Evolutionary conservation across 1,140 invertebrate genomes (phyloP).

Genomic region (Conus ventricosus): DNA sequence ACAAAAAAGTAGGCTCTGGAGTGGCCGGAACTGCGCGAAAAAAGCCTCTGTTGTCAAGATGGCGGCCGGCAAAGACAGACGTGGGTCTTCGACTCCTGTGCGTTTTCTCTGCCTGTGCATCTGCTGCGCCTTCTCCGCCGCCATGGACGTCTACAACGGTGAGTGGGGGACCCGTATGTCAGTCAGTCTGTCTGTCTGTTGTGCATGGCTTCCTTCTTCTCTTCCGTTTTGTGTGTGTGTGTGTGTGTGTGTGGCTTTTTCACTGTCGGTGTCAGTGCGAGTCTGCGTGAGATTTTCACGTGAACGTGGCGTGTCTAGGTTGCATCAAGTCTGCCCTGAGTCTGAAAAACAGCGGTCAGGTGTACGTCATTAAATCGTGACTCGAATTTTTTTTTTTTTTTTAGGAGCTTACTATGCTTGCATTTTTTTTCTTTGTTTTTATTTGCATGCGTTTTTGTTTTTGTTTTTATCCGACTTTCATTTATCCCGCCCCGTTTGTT

Average conservation of each 20-base stretch:
- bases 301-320: too few relatives aligned
- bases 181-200: too few relatives aligned
- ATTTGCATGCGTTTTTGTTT: too few relatives aligned
- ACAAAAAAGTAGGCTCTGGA: constrained; percentile 20
- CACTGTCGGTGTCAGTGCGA: not conserved
- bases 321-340: too few relatives aligned
- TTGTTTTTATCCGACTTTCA: too few relatives aligned
- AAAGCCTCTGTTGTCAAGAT: constrained; percentile 26
- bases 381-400: too few relatives aligned
- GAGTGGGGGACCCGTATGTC: not conserved
- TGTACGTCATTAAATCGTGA: too few relatives aligned
- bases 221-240: not conserved
- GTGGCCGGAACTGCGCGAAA: not conserved
- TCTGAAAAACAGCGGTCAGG: too few relatives aligned
- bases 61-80: not conserved
- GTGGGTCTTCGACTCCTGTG: not conserved
- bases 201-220: too few relatives aligned
- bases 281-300: not conserved
- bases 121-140: not conserved
- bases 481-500: too few relatives aligned
- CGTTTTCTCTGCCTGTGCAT: not conserved
- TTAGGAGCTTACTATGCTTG: too few relatives aligned
- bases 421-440: too few relatives aligned
- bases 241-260: constrained; percentile 8
- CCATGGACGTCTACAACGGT: not conserved